These are phyloP conservation scores for Labeo calbasu DNA, from an alignment of 2,797 vertebrate genomes.

Conservation along the genomic window DNA sequence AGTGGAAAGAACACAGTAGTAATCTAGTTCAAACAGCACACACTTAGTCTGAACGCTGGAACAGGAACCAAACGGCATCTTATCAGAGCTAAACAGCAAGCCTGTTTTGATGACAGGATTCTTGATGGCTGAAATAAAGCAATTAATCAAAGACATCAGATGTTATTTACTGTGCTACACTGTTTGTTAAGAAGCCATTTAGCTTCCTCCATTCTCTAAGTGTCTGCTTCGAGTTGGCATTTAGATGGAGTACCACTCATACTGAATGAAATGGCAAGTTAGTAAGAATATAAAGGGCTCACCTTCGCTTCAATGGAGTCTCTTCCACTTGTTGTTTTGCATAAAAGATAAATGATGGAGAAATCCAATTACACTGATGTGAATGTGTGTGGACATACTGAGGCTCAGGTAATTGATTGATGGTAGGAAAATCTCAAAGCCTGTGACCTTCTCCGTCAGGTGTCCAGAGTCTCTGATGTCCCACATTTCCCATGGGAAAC, in stretches of 20 bases:
- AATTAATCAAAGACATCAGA: conserved; percentile 36
- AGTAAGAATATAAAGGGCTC: conserved; percentile 21
- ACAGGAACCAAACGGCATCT: not conserved
- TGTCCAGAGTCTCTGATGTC: conserved; percentile 28
- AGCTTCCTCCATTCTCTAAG: not conserved
- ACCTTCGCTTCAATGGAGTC: not conserved
- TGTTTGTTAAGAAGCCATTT: conserved; percentile 5
- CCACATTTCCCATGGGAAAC: conserved; percentile 14
- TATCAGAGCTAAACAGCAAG: not conserved
- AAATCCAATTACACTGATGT: conserved; percentile 53
- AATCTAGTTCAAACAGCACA: not conserved
- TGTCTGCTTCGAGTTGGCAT: conserved; percentile 14
- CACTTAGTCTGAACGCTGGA: not conserved
- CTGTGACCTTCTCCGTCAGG: conserved; percentile 30
- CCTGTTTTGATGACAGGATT: conserved; percentile 14
- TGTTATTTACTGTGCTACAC: conserved; percentile 24
- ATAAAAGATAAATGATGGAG: conserved; percentile 35
- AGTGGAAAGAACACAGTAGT: not conserved
- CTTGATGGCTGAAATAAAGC: conserved; percentile 25
- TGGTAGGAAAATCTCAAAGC: conserved; percentile 31
- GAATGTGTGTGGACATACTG: conserved; percentile 44
- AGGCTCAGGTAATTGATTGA: conserved; percentile 50
- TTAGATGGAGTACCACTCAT: conserved; percentile 36
- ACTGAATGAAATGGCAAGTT: conserved; percentile 23
- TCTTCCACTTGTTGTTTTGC: conserved; percentile 29